Evolutionary conservation across 1,140 invertebrate genomes (phyloP).

Genomic region (Ceratosolen solmsi): DNA sequence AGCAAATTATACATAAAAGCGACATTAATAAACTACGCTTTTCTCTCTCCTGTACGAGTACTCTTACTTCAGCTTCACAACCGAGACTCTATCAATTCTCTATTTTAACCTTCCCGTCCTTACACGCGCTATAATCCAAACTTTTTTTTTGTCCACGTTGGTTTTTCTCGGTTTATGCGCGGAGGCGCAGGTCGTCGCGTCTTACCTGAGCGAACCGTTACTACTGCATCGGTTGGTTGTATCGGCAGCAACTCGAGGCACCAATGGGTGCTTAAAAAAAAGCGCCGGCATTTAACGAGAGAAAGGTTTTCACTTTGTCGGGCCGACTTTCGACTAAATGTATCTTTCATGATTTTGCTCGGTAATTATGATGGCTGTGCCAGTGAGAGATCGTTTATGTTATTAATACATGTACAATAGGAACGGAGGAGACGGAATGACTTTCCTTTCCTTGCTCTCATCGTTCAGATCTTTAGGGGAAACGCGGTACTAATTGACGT

Average conservation of each 20-base stretch:
- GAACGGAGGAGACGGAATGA: background rate
- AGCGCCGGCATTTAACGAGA: background rate
- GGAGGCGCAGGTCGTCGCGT: too few species aligned
- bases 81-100: too few species aligned
- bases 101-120: too few species aligned
- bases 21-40: too few species aligned
- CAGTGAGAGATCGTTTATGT: background rate
- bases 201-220: background rate
- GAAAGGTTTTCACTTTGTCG: slow-evolving; percentile 37
- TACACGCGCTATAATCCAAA: too few species aligned
- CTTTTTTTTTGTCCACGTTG: too few species aligned
- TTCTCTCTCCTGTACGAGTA: too few species aligned
- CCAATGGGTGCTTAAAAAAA: background rate
- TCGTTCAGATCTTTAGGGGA: background rate
- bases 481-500: background rate
- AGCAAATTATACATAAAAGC: too few species aligned
- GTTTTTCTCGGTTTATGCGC: too few species aligned
- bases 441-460: slow-evolving; percentile 33
- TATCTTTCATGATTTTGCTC: slow-evolving; percentile 40
- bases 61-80: too few species aligned
- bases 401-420: background rate
- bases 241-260: background rate
- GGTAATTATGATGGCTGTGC: background rate
- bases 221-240: slow-evolving; percentile 11
- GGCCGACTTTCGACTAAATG: slow-evolving; percentile 38